Evolutionary conservation across 2,888 invertebrate genomes (phyloP).

Genomic region (Drosophila diplacantha): DNA sequence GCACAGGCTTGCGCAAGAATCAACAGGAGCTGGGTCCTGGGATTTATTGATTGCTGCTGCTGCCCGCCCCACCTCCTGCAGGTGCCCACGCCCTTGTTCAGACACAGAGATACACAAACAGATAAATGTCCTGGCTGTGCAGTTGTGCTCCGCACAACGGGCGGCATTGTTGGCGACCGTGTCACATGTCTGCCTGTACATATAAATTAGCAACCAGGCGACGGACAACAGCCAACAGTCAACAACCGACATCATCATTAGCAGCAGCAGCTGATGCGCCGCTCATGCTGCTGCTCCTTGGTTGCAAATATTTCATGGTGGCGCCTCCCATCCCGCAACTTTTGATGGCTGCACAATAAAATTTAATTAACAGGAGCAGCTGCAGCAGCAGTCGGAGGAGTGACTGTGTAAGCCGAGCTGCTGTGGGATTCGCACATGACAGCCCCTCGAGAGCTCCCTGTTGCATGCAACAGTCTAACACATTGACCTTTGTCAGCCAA

Average conservation of each 20-base stretch:
- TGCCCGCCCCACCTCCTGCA: constrained; percentile 29
- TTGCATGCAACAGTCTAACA: constrained; percentile 37
- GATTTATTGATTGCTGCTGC: constrained; percentile 65
- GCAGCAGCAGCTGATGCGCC: constrained; percentile 34
- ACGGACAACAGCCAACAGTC: constrained; percentile 23
- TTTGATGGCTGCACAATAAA: constrained; percentile 53
- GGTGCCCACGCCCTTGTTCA: constrained; percentile 22
- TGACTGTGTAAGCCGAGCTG: constrained; percentile 9
- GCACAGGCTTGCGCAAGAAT: constrained; percentile 63
- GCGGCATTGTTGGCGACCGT: constrained; percentile 44
- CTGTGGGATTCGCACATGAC: constrained; percentile 22
- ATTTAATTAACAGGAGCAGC: constrained; percentile 63
- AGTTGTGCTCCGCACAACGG: constrained; percentile 39
- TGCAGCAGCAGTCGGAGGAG: constrained; percentile 8
- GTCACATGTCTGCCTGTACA: constrained; percentile 50
- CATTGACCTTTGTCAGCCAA: constrained; percentile 41
- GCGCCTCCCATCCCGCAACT: constrained; percentile 36
- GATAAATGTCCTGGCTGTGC: constrained; percentile 58
- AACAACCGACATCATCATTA: constrained; percentile 38
- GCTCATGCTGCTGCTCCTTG: constrained; percentile 31
- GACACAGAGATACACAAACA: constrained; percentile 38
- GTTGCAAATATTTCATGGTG: constrained; percentile 42
- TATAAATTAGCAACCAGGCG: constrained; percentile 54
- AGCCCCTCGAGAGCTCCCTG: constrained; percentile 25
- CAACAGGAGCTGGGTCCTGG: constrained; percentile 67